Evolutionary conservation across 1,140 invertebrate genomes (phyloP).

Genomic region (Oryzaephilus surinamensis): DNA sequence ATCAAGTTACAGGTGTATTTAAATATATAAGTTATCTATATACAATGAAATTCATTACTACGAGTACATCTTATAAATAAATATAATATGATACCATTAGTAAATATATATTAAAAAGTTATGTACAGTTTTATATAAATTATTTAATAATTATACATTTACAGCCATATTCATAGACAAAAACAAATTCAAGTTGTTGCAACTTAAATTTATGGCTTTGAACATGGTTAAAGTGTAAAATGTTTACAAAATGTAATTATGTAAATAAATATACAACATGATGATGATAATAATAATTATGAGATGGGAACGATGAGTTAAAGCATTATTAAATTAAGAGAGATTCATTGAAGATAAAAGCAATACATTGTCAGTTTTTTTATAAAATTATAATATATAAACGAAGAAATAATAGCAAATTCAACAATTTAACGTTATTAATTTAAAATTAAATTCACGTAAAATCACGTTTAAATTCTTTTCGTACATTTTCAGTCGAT

Average conservation of each 20-base stretch:
- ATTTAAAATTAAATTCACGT: conserved; percentile 1
- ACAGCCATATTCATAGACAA: too few species aligned
- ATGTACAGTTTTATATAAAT: conserved; percentile 22
- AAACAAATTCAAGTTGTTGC: too few species aligned
- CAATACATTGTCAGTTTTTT: background rate
- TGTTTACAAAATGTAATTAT: conserved; percentile 10
- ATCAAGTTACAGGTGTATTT: too few species aligned
- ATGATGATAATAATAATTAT: conserved; percentile 11
- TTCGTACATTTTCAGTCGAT: conserved; percentile 10
- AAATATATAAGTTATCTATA: too few species aligned
- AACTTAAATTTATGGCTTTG: conserved; percentile 4
- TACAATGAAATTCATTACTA: too few species aligned
- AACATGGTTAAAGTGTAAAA: conserved; percentile 10
- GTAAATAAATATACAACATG: conserved; percentile 18
- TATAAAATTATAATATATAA: background rate
- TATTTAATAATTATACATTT: too few species aligned
- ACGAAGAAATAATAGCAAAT: background rate
- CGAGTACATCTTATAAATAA: too few species aligned
- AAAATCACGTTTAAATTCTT: background rate
- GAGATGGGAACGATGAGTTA: conserved; percentile 8
- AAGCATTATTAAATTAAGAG: too few species aligned
- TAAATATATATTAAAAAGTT: conserved; percentile 23
- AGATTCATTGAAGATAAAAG: too few species aligned
- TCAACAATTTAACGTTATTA: background rate
- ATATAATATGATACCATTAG: too few species aligned